Conservation (phyloP, 1,140 invertebrate genomes). For the Coptotermes formosanus region DNA sequence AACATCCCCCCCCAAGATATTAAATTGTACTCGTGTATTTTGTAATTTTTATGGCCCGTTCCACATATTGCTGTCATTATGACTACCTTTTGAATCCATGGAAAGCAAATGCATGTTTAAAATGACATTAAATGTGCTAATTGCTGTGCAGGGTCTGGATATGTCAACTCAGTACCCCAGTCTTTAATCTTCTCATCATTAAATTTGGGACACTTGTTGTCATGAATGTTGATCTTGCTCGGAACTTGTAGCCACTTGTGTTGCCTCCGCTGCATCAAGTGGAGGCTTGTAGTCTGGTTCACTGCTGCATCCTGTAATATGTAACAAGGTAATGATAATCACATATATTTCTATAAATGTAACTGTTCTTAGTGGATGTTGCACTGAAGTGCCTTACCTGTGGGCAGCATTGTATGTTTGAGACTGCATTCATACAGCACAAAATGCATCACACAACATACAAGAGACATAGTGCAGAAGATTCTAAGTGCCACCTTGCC, state of each 20-base stretch:
- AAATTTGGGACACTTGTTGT: not conserved
- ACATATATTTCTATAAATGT: not conserved
- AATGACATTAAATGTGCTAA: too few relatives aligned
- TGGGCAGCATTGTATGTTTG: constrained; percentile 10
- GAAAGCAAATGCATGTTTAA: too few relatives aligned
- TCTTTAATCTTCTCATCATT: too few relatives aligned
- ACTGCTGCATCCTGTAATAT: not conserved
- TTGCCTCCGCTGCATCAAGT: not conserved
- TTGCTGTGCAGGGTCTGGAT: too few relatives aligned
- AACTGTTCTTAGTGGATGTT: too few relatives aligned
- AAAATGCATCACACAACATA: constrained; percentile 55
- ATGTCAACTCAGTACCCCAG: too few relatives aligned
- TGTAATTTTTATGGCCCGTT: too few relatives aligned
- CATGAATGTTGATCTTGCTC: not conserved
- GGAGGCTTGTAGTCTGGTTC: constrained; percentile 19
- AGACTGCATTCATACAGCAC: constrained; percentile 47
- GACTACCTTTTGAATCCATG: too few relatives aligned
- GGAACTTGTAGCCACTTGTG: not conserved
- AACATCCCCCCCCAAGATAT: too few relatives aligned
- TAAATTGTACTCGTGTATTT: too few relatives aligned
- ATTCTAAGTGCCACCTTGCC: constrained; percentile 55
- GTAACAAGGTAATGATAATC: not conserved
- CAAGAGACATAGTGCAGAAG: constrained; percentile 52
- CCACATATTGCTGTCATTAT: too few relatives aligned
- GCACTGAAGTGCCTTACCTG: not conserved